These are phyloP conservation scores for Ellobius talpinus DNA, from an alignment of 2,113 vertebrate genomes.

Conservation along the genomic window DNA sequence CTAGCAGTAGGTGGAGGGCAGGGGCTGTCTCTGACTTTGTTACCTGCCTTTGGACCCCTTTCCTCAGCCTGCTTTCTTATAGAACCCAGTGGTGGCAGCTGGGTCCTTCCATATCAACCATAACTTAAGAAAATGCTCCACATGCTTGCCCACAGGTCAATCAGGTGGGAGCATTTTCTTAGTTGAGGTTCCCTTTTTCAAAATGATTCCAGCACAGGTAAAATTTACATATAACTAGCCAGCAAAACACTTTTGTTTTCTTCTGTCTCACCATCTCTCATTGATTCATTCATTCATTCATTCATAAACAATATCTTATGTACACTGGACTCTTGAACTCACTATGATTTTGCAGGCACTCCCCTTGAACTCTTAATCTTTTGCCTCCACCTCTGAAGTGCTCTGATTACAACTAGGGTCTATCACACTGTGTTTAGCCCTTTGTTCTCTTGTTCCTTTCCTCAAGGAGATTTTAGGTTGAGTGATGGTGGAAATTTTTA, in stretches of 20 bases:
- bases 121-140: not conserved
- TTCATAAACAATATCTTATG: not conserved
- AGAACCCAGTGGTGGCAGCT: not conserved
- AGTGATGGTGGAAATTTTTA: not conserved
- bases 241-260: not conserved
- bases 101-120: not conserved
- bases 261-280: not conserved
- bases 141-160: not conserved
- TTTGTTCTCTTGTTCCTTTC: slow-evolving; percentile 36
- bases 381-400: not conserved
- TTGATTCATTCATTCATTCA: not conserved
- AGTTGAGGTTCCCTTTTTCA: not conserved
- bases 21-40: not conserved
- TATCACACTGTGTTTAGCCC: not conserved
- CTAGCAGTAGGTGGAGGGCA: not conserved
- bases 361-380: not conserved
- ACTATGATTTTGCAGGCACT: not conserved
- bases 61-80: not conserved
- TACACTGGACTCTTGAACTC: not conserved
- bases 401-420: not conserved
- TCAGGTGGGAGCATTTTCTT: not conserved
- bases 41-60: not conserved
- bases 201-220: not conserved
- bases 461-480: slow-evolving; percentile 29
- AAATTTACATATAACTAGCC: not conserved